phyloP scores from a whole-genome alignment of 2,113 vertebrate species.

The Spermophilus dauricus region DNA sequence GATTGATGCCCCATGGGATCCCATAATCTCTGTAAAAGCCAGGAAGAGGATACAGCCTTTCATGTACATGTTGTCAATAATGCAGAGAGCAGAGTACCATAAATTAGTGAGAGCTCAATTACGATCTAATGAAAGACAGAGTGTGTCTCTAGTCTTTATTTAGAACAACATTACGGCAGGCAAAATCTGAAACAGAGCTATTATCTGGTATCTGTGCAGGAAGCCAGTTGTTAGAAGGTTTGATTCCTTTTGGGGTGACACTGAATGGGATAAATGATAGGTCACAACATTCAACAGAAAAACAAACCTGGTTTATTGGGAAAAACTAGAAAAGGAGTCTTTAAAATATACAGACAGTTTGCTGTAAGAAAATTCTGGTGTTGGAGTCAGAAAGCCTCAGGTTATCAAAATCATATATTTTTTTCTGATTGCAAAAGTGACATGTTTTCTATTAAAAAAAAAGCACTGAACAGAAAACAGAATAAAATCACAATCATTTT shows the following conservation, averaged over 20 bases:
- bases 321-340: not conserved
- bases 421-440: conserved; percentile 42
- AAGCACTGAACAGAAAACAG: not conserved
- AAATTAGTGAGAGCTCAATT: not conserved
- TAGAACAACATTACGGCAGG: conserved; percentile 43
- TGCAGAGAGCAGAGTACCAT: not conserved
- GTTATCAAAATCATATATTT: conserved; percentile 49
- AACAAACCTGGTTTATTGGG: not conserved
- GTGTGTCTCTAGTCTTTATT: conserved; percentile 49
- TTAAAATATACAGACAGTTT: conserved; percentile 7
- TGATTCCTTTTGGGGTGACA: not conserved
- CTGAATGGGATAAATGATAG: not conserved
- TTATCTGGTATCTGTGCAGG: conserved; percentile 27
- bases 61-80: not conserved
- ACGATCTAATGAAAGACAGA: conserved; percentile 32
- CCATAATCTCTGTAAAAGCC: not conserved
- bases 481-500: conserved; percentile 37
- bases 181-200: conserved; percentile 5
- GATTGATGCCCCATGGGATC: too few relatives aligned
- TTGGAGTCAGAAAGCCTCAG: not conserved
- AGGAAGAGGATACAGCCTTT: not conserved
- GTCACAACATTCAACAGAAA: not conserved
- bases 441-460: not conserved
- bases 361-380: not conserved
- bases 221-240: not conserved